Evolutionary conservation across 2,797 vertebrate genomes (phyloP).

Genomic region (Mus caroli): DNA sequence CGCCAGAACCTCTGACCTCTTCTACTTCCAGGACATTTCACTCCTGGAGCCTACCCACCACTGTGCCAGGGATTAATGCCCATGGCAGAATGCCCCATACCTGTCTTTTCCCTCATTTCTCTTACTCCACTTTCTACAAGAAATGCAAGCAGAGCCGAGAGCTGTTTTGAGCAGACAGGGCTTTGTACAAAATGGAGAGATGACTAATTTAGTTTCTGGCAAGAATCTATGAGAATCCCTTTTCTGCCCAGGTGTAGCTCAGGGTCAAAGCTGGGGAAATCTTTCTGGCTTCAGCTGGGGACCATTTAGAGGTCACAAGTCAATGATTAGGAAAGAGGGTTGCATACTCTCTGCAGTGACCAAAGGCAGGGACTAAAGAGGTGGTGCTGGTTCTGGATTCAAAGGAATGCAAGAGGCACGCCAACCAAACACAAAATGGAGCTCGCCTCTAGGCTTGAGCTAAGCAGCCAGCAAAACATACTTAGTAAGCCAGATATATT

Average conservation of each 20-base stretch:
- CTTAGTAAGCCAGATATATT: neutral
- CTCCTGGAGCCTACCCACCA: neutral
- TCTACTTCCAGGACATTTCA: neutral
- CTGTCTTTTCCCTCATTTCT: neutral
- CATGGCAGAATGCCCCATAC: neutral
- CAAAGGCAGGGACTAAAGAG: neutral
- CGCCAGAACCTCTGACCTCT: neutral
- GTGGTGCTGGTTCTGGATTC: neutral
- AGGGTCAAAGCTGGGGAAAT: neutral
- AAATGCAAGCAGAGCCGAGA: neutral
- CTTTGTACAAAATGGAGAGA: neutral
- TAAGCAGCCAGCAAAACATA: neutral
- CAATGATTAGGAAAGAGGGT: neutral
- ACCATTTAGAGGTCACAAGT: neutral
- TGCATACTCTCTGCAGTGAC: neutral
- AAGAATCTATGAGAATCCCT: neutral
- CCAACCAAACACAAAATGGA: too few species aligned
- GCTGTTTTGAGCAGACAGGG: neutral
- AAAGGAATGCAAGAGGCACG: neutral
- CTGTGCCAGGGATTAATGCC: neutral
- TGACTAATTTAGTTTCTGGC: neutral
- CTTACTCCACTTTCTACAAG: neutral
- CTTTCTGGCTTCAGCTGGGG: neutral
- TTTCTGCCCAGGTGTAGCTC: neutral
- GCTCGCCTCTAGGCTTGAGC: neutral